Base-by-base conservation (phyloP, 1,140 invertebrate genomes). In the Drosophila prosaltans region DNA sequence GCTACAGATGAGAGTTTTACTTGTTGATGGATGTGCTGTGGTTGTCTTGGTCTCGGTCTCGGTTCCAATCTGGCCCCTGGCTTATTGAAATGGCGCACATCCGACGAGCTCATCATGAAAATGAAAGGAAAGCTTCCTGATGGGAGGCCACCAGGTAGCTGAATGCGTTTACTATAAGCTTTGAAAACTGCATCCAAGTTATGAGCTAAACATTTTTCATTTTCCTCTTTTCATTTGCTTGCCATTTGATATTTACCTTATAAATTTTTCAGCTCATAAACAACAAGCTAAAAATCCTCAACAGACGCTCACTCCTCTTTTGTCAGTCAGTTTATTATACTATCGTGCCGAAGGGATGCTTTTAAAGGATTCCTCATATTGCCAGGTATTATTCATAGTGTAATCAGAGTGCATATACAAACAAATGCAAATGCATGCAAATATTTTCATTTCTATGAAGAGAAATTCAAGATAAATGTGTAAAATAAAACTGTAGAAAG, bases 21-120 rank as follows among this genome's bases (percentile, higher is more conserved):
- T 78, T 82, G 76, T 83, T 76, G 84, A 89, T 88, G 77, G 77
- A 88, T 89, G 69, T 59, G 64, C 36, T 70, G 82, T 36, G 82
- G 79, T 65, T 67, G 41, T 41, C n/a, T 26, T 67, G 75, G 57
- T 41, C 40, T 32, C 59, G 28, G 26, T 36, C 28, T 58, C 11
- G 54, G 28, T 28, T 32, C 40, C 40, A 51, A n/a, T 43, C 41
- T 28, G 11, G 45, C 11, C 26, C 30, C 26, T 64, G 45, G 40
- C 54, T 64, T 61, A 64, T 45, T 43, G 69, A 54, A 72, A 65
- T 61, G n/a, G 48, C 24, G 68, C 59, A 59, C 28, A 73, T 59
- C 64, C 59, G 72, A 82, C 74, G 71, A 78, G 65, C 54, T 69
- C 69, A 69, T 65, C 74, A 55, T 51, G 45, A 9, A 51, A 51